Conservation (phyloP, 2,113 vertebrate genomes). For the Azemiops feae region DNA sequence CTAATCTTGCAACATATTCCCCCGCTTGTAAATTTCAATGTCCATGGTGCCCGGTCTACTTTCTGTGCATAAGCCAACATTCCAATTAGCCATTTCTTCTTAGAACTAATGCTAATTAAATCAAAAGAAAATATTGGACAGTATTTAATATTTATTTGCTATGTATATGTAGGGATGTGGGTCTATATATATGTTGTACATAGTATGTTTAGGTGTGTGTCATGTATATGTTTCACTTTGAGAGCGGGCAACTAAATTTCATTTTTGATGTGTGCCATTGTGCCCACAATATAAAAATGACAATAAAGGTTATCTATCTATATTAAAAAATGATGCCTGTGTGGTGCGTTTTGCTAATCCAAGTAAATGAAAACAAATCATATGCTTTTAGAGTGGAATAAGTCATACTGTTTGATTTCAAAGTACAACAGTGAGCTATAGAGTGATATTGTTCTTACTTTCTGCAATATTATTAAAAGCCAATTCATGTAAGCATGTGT, state of each 20-base stretch:
- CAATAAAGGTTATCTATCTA: too few relatives aligned
- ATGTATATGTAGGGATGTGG: too few relatives aligned
- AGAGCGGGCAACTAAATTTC: too few relatives aligned
- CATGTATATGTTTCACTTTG: too few relatives aligned
- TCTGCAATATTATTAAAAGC: not conserved
- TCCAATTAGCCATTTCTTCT: not conserved
- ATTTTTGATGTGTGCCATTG: too few relatives aligned
- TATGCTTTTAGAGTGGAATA: not conserved
- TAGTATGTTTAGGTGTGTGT: too few relatives aligned
- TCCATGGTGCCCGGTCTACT: not conserved
- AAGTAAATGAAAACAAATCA: not conserved
- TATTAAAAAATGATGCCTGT: not conserved
- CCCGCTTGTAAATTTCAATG: not conserved
- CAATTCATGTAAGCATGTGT: not conserved
- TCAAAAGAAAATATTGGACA: not conserved
- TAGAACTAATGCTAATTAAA: not conserved
- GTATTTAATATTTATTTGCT: too few relatives aligned
- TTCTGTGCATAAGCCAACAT: not conserved
- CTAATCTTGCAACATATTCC: not conserved
- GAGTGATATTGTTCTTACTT: not conserved
- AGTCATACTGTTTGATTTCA: not conserved
- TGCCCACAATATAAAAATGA: too few relatives aligned
- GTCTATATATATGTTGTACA: too few relatives aligned
- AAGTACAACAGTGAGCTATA: not conserved
- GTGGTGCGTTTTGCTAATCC: not conserved